phyloP scores from a whole-genome alignment of 2,888 invertebrate genomes.

The Lochmaea crataegi region DNA sequence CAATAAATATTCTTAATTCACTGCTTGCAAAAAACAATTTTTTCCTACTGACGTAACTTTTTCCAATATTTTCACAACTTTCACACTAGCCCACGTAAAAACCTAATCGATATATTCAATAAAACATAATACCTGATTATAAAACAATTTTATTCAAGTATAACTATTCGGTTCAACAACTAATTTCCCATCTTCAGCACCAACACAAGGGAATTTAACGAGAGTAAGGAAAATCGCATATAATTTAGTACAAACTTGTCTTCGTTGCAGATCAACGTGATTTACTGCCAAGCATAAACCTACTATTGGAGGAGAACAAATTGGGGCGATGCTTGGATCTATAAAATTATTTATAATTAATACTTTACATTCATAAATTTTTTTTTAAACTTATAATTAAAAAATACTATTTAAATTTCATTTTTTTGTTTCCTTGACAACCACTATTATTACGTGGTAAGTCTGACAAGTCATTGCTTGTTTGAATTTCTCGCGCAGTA shows the following conservation, averaged over 20 bases:
- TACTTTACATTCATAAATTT: not conserved
- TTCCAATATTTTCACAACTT: not conserved
- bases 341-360: conserved; percentile 31
- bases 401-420: too few relatives aligned
- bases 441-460: too few relatives aligned
- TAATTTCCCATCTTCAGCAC: conserved; percentile 43
- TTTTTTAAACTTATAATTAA: too few relatives aligned
- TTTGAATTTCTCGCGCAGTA: too few relatives aligned
- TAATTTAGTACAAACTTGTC: conserved; percentile 48
- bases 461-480: too few relatives aligned
- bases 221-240: conserved; percentile 43
- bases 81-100: not conserved
- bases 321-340: conserved; percentile 48
- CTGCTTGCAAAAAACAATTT: too few relatives aligned
- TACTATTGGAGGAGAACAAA: conserved; percentile 44
- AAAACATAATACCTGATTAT: not conserved
- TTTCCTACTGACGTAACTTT: too few relatives aligned
- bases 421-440: too few relatives aligned
- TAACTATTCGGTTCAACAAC: conserved; percentile 39
- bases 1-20: too few relatives aligned
- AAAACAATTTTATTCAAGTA: conserved; percentile 22
- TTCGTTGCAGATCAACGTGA: conserved; percentile 45
- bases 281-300: conserved; percentile 47
- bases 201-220: conserved; percentile 48
- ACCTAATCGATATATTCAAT: not conserved